Base-by-base conservation (phyloP, 2,888 invertebrate species). In the Drosophila austrosaltans region DNA sequence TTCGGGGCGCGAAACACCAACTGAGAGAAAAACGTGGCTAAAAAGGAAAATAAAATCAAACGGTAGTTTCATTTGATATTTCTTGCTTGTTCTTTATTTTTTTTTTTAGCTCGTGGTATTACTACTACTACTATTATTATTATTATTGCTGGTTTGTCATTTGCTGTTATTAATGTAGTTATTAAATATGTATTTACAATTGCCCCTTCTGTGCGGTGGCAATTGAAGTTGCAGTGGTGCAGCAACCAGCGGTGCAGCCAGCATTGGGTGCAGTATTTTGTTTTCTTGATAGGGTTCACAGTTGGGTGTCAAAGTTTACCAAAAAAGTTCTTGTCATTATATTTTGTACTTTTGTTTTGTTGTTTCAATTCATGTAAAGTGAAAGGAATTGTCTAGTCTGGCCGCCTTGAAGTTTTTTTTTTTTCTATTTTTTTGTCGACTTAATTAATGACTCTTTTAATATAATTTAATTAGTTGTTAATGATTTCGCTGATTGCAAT, bases 401-500 rank as follows among this genome's bases (percentile, higher is more conserved):
- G 66, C 66, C 63, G 66, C 67, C 67, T 63, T 67, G 67, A 71
- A 71, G 72, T 73, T 48, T 6, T 44, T 42, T 44, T 16, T 16
- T 16, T 16, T 16, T 16, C 16, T 16, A 16, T 16, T 16, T 16
- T 16, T 48, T 25, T 48, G 25, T 12, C 48, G 48, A 48, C 77
- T 74, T 86, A 84, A 84, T 88, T 84, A 84, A 84, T 84, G 87
- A 72, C 81, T 88, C 84, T 75, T 88, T 88, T 83, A 80, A 48
- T 88, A 88, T 84, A 84, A 80, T 84, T 84, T 84, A 84, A 84
- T 88, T 84, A 88, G 83, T 88, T 84, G 89, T 88, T 84, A 84
- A 84, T 86, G 83, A 88, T 84, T 82, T 28, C 71, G 78, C 83
- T 70, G 87, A 83, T 83, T 88, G 86, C 48, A 48, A 48, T 48